Conservation (phyloP, 2,113 vertebrate genomes). For the Corythornis vintsioides region DNA sequence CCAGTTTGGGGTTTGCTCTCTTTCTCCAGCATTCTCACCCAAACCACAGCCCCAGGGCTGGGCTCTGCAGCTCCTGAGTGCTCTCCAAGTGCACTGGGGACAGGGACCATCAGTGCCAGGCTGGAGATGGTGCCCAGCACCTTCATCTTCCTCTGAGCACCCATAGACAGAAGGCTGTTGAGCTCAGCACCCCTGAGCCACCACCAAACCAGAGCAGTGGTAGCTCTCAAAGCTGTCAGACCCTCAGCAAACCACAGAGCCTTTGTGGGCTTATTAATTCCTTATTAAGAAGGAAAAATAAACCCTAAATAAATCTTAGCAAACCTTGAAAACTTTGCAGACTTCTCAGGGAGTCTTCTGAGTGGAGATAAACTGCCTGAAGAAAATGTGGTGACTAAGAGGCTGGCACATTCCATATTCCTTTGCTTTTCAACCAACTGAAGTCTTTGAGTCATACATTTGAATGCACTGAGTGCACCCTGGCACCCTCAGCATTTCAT, state of each 20-base stretch:
- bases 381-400: neutral
- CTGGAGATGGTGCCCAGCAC: neutral
- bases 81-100: neutral
- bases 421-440: neutral
- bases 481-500: neutral
- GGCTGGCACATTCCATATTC: too few relatives aligned
- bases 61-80: neutral
- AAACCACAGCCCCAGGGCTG: neutral
- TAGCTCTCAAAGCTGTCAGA: neutral
- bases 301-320: neutral
- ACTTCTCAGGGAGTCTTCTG: neutral
- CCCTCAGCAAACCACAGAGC: neutral
- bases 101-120: fast-evolving
- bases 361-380: neutral
- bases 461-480: neutral
- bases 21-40: neutral
- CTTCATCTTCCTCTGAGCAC: neutral
- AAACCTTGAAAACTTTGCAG: neutral
- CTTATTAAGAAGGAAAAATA: neutral
- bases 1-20: neutral
- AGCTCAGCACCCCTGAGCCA: neutral
- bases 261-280: neutral
- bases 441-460: too few relatives aligned
- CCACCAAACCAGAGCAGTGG: neutral
- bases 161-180: fast-evolving